phyloP scores from a whole-genome alignment of 2,113 vertebrate genomes.

The Pygoscelis antarcticus region DNA sequence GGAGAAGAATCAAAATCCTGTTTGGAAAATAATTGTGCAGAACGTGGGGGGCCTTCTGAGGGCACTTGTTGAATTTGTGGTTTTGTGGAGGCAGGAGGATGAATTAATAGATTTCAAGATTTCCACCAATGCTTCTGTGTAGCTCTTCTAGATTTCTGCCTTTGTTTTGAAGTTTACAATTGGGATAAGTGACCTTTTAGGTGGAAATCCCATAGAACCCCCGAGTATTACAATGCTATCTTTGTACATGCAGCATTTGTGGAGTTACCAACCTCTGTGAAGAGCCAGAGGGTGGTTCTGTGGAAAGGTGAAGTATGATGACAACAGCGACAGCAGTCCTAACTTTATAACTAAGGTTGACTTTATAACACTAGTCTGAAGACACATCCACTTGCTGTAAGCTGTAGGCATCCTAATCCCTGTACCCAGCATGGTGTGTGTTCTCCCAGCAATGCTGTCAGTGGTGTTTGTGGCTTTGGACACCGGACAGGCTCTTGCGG shows the following conservation, averaged over 20 bases:
- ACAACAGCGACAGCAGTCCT: not conserved
- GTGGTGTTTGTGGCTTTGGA: not conserved
- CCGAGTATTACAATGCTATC: not conserved
- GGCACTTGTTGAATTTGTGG: not conserved
- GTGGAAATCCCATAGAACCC: not conserved
- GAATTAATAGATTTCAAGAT: not conserved
- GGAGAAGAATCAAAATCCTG: not conserved
- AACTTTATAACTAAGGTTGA: not conserved
- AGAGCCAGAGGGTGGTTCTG: not conserved
- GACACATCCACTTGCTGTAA: not conserved
- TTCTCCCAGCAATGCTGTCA: not conserved
- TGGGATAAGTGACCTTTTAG: not conserved
- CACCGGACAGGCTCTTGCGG: not conserved
- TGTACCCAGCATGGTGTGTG: not conserved
- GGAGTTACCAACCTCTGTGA: not conserved
- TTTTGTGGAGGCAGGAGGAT: not conserved
- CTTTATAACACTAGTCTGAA: not conserved
- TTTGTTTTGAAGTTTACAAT: not conserved
- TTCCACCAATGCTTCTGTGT: not conserved
- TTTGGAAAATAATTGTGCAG: not conserved
- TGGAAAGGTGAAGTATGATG: not conserved
- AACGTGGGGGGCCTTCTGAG: not conserved
- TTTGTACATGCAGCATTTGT: not conserved
- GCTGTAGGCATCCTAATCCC: not conserved
- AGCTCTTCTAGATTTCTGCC: not conserved